Conservation (phyloP, 92 coral and sea anemone species). For the Palythoa grandiflora region DNA sequence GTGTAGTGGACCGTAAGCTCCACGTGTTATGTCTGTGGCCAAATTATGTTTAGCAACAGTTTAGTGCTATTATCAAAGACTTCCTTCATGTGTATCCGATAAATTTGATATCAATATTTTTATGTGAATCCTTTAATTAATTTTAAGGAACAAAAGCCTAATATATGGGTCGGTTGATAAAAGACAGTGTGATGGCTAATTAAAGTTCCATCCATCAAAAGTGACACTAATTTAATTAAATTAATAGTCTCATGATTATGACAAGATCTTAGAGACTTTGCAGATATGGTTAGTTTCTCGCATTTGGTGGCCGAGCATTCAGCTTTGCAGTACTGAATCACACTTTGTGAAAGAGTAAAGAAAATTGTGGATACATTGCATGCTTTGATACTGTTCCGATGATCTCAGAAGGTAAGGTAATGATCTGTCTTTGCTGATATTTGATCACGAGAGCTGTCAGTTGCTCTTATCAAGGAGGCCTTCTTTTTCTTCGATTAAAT, state of each 20-base stretch:
- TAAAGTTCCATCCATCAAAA: conserved; percentile 50
- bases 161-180: conserved; percentile 52
- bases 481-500: conserved; percentile 43
- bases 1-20: conserved; percentile 4
- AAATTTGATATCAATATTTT: conserved; percentile 24
- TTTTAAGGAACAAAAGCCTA: conserved; percentile 31
- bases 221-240: conserved; percentile 74
- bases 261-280: not conserved
- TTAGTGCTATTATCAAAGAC: conserved; percentile 40
- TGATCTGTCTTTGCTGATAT: conserved; percentile 15
- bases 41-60: conserved; percentile 33
- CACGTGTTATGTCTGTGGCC: conserved; percentile 16
- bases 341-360: not conserved
- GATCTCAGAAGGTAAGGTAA: not conserved
- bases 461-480: conserved; percentile 32
- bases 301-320: not conserved
- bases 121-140: conserved; percentile 40
- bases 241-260: conserved; percentile 61
- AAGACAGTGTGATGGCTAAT: conserved; percentile 29
- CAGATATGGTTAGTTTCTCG: not conserved
- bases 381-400: not conserved
- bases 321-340: not conserved
- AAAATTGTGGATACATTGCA: not conserved
- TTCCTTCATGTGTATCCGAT: conserved; percentile 46
- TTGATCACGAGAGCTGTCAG: conserved; percentile 35